Base-by-base conservation (phyloP, 2,797 vertebrate genomes). In the Trematomus bernacchii region DNA sequence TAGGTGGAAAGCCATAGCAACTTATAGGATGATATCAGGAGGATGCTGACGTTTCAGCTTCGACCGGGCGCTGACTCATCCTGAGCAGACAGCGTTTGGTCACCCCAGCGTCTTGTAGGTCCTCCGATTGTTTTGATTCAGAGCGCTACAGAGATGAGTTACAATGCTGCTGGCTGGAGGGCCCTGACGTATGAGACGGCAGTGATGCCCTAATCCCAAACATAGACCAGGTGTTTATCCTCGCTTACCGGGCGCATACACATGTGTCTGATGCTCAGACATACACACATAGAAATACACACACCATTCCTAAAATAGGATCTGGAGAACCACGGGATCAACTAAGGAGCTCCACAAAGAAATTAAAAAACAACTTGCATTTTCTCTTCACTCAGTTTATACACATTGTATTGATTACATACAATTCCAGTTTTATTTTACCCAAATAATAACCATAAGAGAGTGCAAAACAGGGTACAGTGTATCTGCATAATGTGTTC, bases 141-240 rank as follows among this genome's bases (percentile, higher is more conserved):
- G 58, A 62, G 30, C n/a, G 79, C 70, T 74, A 50, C 33, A 78
- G 74, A 71, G 75, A 77, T 67, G 77, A 84, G 66, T 30, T 82
- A 69, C 65, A 66, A 75, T 44, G 54, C 70, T 71, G 83, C 71
- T 82, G 67, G 77, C 81, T 68, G 57, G 18, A 82, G 65, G 77
- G 58, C 65, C 53, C 66, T 86, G 84, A 90, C 78, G 69, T 84
- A 80, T 18, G 76, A 89, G 80, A 82, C 46, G 76, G 73, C 66
- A 74, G 37, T 27, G 62, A 85, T 71, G 79, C 47, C 44, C 52
- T 62, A 57, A 85, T 79, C 67, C 66, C 77, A 84, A 84, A 85
- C 70, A 85, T 78, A 86, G 87, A 88, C 64, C n/a, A 0, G 1
- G 52, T 87, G 61, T 89, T 88, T 88, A 82, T 76, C 70, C 73